Base-by-base conservation (phyloP, 1,140 invertebrate genomes). In the Luehdorfia chinensis region DNA sequence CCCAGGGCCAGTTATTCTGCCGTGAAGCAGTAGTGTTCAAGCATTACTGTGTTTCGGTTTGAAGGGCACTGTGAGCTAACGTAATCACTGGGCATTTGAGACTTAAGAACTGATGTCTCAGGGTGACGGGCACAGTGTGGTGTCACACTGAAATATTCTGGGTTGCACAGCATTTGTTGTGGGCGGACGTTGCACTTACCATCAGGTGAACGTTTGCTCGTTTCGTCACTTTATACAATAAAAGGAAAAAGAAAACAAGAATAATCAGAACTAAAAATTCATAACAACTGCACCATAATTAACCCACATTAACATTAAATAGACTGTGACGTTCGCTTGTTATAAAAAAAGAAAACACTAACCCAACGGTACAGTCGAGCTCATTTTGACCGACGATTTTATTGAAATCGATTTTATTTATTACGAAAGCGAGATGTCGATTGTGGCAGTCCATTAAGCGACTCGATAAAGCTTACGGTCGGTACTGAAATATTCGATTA, bases 321-420 rank as follows among this genome's bases (percentile, higher is more conserved):
- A 41, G 36, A 41, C 21, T 41, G 36, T 41, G 36, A 41, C 36
- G 12, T 11, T 15, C 11, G 12, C 23, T 27, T 41, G 27, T 41
- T 23, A 41, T 41, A 25, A 8, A 27, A 19, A 41, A 41, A 41
- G 23, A 21, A n/a, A 21, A 12, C 15, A 21, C 23, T 21, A 13
- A 21, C 36, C 36, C 21, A 27, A 15, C 36, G 23, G 21, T 13
- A 11, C 19, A 21, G 19, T 21, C 19, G 19, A 21, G n/a, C 19
- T 21, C 30, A 30, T 12, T 43, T 28, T 13, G 23, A 43, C 12
- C 14, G 11, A 18, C 25, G 14, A 30, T 28, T 43, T 30, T 30
- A 28, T 43, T 30, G 39, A 16, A 43, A 43, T 43, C 39, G 39
- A 43, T 43, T 43, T 43, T 43, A 43, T 43, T 43, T 41, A 41